phyloP scores from a whole-genome alignment of 2,797 vertebrate species.

The Sebastes minor region DNA sequence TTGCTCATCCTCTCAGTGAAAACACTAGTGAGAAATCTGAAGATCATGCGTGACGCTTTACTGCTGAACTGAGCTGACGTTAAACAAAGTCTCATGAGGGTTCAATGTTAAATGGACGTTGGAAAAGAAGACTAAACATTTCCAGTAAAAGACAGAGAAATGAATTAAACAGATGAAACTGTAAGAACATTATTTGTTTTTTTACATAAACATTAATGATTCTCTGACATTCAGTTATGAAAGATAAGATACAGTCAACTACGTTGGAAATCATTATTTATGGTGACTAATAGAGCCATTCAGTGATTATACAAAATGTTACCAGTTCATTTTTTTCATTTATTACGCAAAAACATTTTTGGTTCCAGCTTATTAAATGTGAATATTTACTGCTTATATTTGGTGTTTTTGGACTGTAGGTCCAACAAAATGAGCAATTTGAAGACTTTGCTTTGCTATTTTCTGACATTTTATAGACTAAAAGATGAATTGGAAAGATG shows the following conservation, averaged over 20 bases:
- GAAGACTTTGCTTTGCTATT: not conserved
- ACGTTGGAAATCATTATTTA: not conserved
- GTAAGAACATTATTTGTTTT: not conserved
- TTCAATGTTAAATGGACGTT: not conserved
- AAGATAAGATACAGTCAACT: not conserved
- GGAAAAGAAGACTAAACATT: not conserved
- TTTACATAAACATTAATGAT: not conserved
- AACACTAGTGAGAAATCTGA: conserved; percentile 60
- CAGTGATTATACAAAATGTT: not conserved
- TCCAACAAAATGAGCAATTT: not conserved
- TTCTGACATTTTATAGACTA: too few relatives aligned
- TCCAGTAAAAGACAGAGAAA: accelerated
- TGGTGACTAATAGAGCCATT: not conserved
- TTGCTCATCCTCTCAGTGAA: conserved; percentile 1
- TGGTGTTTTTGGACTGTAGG: not conserved
- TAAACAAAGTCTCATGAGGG: conserved; percentile 6
- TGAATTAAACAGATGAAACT: not conserved
- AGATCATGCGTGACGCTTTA: not conserved
- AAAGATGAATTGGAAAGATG: too few relatives aligned
- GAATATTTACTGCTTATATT: not conserved
- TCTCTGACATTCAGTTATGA: not conserved
- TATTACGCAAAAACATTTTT: too few relatives aligned
- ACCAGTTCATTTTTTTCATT: not conserved
- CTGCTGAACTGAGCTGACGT: not conserved
- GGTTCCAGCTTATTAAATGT: too few relatives aligned